Base-by-base conservation (phyloP, 2,113 vertebrate species). In the Etheostoma cragini region DNA sequence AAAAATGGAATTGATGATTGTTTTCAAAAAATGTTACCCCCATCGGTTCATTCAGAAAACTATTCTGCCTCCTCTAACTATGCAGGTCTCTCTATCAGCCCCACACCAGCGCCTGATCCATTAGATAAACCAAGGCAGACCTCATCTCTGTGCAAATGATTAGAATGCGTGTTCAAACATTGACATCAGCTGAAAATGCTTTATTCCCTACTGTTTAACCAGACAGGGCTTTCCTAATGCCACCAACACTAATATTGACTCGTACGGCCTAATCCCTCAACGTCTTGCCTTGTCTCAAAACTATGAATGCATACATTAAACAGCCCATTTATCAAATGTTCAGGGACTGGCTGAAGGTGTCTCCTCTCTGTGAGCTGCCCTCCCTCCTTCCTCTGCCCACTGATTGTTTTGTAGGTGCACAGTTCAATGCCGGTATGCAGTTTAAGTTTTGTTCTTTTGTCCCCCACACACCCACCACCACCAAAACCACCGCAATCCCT, bases 211-310 rank as follows among this genome's bases (percentile, higher is more conserved):
- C 78, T 87, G 76, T 93, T 92, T 90, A 86, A 88, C 87, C 90
- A 92, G 88, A 89, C 91, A 89, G 72, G 85, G 83, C 81, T 89
- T 92, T 84, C 89, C 87, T 89, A 70, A 89, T 78, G 83, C 87
- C 66, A 90, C 83, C 85, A 84, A 60, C 91, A 86, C 93, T 86
- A 94, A 94, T 95, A 92, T 94, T 94, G 91, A 94, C 94, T 90
- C 83, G 84, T 66, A 73, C 65, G 14, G 45, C 30, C 90, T 94
- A 95, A 94, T 95, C 91, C 92, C 81, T 89, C 91, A 91, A 85
- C 49, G 86, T 92, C 88, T 92, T 91, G 90, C 87, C 86, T 82
- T 49, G 88, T 89, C 90, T 89, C 83, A 76, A 54, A 89, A 72
- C 84, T 80, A 76, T 90, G 86, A 90, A 88, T 91, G 88, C 86